Percentiles rank a stretch among this genome's conserved stretches.
Evolutionary conservation across 2,113 vertebrate genomes (phyloP).

Genomic region (Andinoacara biseriatus): DNA sequence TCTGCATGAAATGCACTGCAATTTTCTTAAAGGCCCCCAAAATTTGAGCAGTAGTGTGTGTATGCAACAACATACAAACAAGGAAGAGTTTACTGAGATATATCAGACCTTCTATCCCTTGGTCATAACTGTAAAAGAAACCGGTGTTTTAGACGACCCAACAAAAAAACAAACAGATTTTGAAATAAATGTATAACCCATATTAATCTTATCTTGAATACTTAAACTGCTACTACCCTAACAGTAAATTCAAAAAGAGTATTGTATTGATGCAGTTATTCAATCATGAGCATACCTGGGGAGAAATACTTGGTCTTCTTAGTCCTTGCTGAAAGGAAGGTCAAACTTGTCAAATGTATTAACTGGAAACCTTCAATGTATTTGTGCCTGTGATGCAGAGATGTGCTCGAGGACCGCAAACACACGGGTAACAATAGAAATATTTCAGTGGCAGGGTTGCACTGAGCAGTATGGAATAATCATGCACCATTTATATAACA

Average conservation of each 20-base stretch:
- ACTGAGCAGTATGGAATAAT: not conserved
- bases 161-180: not conserved
- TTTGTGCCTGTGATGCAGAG: not conserved
- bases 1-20: no score
- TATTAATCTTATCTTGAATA: not conserved
- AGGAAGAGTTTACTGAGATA: not conserved
- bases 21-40: not conserved
- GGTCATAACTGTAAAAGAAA: no score
- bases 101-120: not conserved
- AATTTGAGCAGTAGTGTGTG: not conserved
- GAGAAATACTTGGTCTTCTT: not conserved
- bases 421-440: not conserved
- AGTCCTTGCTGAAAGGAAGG: not conserved
- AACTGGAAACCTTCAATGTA: not conserved
- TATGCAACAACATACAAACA: not conserved
- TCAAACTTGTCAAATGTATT: not conserved
- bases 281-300: not conserved
- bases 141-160: not conserved
- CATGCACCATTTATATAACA: not conserved
- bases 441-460: not conserved
- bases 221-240: not conserved
- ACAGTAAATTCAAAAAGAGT: not conserved
- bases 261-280: not conserved
- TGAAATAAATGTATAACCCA: not conserved
- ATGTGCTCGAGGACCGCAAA: not conserved